Evolutionary conservation across 2,113 vertebrate genomes (phyloP).

Genomic region (Hippocampus abdominalis): DNA sequence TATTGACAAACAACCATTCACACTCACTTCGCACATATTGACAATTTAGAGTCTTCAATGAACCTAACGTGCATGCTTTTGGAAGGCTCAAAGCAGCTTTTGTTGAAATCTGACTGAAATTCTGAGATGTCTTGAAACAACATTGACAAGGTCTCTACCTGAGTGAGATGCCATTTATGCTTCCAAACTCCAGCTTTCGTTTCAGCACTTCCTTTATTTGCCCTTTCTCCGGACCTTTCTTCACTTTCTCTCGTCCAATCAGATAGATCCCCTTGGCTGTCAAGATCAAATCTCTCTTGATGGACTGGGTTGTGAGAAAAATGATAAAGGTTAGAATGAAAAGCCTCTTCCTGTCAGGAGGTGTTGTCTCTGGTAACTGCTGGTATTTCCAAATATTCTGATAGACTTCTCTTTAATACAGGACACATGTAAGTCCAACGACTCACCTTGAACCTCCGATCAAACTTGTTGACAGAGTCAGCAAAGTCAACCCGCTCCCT

Average conservation of each 20-base stretch:
- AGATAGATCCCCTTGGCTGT: constrained; percentile 89
- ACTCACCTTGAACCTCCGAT: constrained; percentile 95
- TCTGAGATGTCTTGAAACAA: not conserved
- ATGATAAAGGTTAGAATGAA: constrained; percentile 11
- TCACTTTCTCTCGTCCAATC: constrained; percentile 92
- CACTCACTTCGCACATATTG: too few relatives aligned
- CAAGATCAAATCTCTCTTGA: constrained; percentile 93
- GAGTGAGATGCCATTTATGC: constrained; percentile 77
- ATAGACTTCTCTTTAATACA: not conserved
- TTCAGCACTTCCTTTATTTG: constrained; percentile 92
- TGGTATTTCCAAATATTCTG: not conserved
- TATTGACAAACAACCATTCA: too few relatives aligned
- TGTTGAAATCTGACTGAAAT: not conserved
- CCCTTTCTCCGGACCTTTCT: constrained; percentile 94
- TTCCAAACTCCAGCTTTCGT: constrained; percentile 85
- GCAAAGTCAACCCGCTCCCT: constrained; percentile 90
- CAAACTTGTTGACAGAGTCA: constrained; percentile 89
- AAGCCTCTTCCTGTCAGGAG: not conserved
- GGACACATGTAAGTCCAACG: not conserved
- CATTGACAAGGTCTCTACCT: constrained; percentile 35
- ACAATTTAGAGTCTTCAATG: too few relatives aligned
- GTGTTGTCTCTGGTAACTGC: not conserved
- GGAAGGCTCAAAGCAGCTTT: not conserved
- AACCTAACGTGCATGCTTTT: too few relatives aligned
- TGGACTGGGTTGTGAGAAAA: constrained; percentile 70